Conservation (phyloP, 2,888 invertebrate species). For the Heterodera filipjevi region DNA sequence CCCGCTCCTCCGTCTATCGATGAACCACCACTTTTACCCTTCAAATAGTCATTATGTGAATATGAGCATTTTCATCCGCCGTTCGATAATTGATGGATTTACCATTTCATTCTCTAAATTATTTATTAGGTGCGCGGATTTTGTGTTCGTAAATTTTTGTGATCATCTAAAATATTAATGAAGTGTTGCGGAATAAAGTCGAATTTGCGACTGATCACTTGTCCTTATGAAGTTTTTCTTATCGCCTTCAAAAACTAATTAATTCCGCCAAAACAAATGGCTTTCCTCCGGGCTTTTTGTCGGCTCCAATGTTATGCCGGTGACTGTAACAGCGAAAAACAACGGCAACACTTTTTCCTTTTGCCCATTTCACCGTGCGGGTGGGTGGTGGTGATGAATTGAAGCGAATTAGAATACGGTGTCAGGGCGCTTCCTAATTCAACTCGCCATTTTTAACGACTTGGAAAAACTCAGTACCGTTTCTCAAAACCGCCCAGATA, state of each 20-base stretch:
- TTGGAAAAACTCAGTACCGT: too few relatives aligned
- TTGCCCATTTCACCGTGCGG: constrained; percentile 10
- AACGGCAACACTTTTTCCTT: background rate
- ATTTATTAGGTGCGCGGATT: background rate
- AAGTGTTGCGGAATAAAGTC: background rate
- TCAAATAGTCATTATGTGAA: constrained; percentile 4
- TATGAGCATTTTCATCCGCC: background rate
- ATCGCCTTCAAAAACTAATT: background rate
- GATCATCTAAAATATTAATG: background rate
- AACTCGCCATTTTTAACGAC: too few relatives aligned
- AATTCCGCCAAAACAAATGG: background rate
- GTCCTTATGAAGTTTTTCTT: background rate
- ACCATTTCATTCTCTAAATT: background rate
- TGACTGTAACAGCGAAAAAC: background rate
- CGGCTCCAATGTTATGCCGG: background rate
- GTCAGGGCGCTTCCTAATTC: too few relatives aligned
- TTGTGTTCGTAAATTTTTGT: background rate
- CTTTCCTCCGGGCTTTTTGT: background rate
- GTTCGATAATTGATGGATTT: background rate
- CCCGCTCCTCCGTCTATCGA: background rate
- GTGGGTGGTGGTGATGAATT: background rate
- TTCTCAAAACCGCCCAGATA: too few relatives aligned
- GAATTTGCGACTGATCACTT: background rate
- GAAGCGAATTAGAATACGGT: too few relatives aligned
- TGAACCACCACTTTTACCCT: background rate